A percentile compares a stretch with the other conserved stretches of the same genome.
These are phyloP conservation scores for Cryptomyrus ogoouensis DNA, from an alignment of 2,113 vertebrate species.

Conservation along the genomic window DNA sequence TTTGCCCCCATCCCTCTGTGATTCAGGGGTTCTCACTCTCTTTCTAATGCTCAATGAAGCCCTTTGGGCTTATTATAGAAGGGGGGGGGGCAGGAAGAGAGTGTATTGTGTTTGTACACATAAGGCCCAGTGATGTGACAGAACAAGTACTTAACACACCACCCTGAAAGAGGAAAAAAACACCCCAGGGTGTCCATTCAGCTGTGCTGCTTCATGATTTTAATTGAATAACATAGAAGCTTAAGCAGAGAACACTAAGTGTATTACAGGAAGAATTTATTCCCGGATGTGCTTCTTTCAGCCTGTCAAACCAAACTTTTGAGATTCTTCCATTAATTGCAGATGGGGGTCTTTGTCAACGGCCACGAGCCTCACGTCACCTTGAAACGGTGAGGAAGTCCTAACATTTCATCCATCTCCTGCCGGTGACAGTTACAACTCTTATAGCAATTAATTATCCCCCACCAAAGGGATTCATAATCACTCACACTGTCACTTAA, in stretches of 20 bases:
- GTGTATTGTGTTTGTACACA: background rate
- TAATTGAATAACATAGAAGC: conserved; percentile 47
- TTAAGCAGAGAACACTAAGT: conserved; percentile 45
- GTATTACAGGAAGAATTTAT: conserved; percentile 49
- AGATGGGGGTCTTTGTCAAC: background rate
- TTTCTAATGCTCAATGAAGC: background rate
- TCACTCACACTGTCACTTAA: background rate
- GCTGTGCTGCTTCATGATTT: conserved; percentile 16
- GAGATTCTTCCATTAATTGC: background rate
- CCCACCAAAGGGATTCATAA: background rate
- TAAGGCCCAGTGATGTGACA: conserved; percentile 33
- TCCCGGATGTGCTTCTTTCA: conserved; percentile 2
- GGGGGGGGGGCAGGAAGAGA: background rate
- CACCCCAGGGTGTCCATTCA: conserved; percentile 35
- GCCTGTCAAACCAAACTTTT: background rate
- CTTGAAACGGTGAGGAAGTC: background rate
- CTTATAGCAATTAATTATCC: background rate
- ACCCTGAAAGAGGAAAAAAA: conserved; percentile 39
- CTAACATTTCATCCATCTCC: background rate
- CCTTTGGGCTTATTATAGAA: background rate
- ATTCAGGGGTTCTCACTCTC: background rate
- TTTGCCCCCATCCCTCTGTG: background rate
- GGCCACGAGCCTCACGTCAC: background rate
- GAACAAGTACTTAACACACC: conserved; percentile 45
- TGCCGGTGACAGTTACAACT: background rate